A percentile compares a stretch with the other conserved stretches of the same genome.
phyloP scores from a whole-genome alignment of 1,140 invertebrate genomes.

The Seison nebaliae region DNA sequence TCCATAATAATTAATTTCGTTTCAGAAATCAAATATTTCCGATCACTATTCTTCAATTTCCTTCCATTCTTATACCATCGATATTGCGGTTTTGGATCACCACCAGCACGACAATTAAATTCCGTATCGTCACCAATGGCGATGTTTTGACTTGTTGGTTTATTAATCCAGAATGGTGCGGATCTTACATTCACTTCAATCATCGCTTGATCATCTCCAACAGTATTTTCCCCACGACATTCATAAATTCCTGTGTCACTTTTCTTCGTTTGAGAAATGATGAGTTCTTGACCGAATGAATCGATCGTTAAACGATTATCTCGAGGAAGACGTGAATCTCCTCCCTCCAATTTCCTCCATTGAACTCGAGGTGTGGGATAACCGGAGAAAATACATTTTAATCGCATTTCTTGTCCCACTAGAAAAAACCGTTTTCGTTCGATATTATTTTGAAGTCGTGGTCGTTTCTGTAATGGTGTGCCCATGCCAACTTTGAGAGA shows the following conservation, averaged over 20 bases:
- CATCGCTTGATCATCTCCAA: slow-evolving; percentile 7
- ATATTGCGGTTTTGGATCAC: slow-evolving; percentile 57
- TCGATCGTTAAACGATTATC: slow-evolving; percentile 46
- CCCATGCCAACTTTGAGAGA: too few relatives aligned
- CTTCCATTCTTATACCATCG: slow-evolving; percentile 88
- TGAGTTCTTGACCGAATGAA: slow-evolving; percentile 56
- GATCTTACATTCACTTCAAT: slow-evolving; percentile 30
- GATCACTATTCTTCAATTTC: slow-evolving; percentile 36
- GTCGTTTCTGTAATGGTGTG: slow-evolving; percentile 6
- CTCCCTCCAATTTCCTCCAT: slow-evolving; percentile 48
- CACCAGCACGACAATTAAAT: slow-evolving; percentile 59
- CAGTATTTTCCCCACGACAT: slow-evolving; percentile 65
- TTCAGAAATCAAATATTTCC: slow-evolving; percentile 29
- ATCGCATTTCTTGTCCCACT: slow-evolving; percentile 12
- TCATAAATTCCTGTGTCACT: slow-evolving; percentile 60
- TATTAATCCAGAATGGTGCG: slow-evolving; percentile 64
- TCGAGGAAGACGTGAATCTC: slow-evolving; percentile 31
- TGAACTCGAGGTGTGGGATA: slow-evolving; percentile 32
- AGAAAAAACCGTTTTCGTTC: slow-evolving; percentile 25
- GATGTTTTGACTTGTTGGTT: slow-evolving; percentile 51
- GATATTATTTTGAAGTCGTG: slow-evolving; percentile 9
- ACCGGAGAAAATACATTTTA: slow-evolving; percentile 14
- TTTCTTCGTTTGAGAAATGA: slow-evolving; percentile 54
- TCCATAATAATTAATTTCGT: slow-evolving; percentile 34
- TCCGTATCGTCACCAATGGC: slow-evolving; percentile 64